Base-by-base conservation (phyloP, 2,113 vertebrate genomes). In the Galemys pyrenaicus region DNA sequence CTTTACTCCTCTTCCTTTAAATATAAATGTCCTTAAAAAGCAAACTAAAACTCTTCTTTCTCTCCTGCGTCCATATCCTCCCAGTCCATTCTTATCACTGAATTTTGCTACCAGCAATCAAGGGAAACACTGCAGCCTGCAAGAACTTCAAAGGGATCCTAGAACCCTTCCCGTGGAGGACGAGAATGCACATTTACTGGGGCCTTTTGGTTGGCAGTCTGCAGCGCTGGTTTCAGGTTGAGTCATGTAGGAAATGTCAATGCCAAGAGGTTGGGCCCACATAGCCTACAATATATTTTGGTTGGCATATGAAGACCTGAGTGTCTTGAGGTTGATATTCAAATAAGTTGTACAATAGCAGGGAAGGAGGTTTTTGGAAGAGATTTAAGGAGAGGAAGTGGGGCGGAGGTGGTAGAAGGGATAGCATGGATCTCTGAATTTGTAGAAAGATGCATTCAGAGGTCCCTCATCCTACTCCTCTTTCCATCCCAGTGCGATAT, bases 361-460 rank as follows among this genome's bases (percentile, higher is more conserved):
- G 11, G 22, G 17, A 64, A 49, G 30, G 73, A 54, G 32, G 22
- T 30, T 3, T 6, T 1, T 4, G 15, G 51, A 58, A 11, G 44
- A 49, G 13, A 22, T 19, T 0, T 10, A 19, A 19, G 51, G 6
- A 7, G 32, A 79, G 28, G 13, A 51, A 58, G 8, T 13, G 15
- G 46, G 15, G 5, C 2, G 19, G 2, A 20, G 20, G 17, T 16
- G 3, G 6, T 37, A 30, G n/a, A 17, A 22, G 41, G 0, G 6
- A 13, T 15, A 5, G 16, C 10, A 4, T 22, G 20, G 19, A 3
- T 41, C 22, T 79, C 22, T 9, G 16, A 1, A 19, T 62, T 12
- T 0, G 0, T 2, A 4, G 30, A 28, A 6, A 4, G n/a, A 12
- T 0, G 28, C 9, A 7, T 1, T 20, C 20, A 5, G 0, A 7